Evolutionary conservation across 2,113 vertebrate genomes (phyloP), one percentile per base, ranked within the genome.

Genomic region (Notiomystis cincta): DNA sequence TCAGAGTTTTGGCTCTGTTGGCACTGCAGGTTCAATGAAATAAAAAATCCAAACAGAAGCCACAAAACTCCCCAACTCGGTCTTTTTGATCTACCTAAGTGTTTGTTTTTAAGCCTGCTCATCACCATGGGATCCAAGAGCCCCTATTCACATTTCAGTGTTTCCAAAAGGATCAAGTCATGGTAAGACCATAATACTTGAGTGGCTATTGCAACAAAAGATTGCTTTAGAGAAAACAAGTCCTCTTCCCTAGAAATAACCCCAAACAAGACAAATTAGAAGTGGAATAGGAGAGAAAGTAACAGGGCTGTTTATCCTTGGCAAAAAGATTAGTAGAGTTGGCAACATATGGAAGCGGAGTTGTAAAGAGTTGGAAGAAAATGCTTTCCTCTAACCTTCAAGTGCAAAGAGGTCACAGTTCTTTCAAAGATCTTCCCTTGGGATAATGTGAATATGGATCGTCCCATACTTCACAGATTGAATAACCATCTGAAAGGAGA

Each of bases 1-100:
- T 66, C 90, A 73, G 87, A 90, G 56, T 70, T 94, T 65, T 93
- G 76, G 33, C 64, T 96, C 42, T 86, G 51, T 91, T 93, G 88
- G 83, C 64, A 58, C 56, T 92, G 69, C 24, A 92, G 38, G 80
- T 89, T 95, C 92, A 93, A 88, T 58, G 50, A 88, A 76, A 90
- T 35, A 84, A 94, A 93, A 96, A 93, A 80, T 86, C 38, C 85
- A 83, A 95, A 88, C 31, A 90, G 81, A 78, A 95, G 80, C 80
- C 77, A 82, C 79, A 96, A 83, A 95, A 80, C 67, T 88, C 54
- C 77, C n/a, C 18, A 72, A 62, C 42, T 88, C 56, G 75, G 66
- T 40, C 37, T 70, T 92, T 94, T 83, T 66, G 40, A 91, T 81
- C 90, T 76, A 77, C 21, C 15, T 58, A 86, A 93, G 58, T 71